Percentiles rank a stretch among this genome's conserved stretches.
phyloP scores from a whole-genome alignment of 2,113 vertebrate genomes.

The Melanerpes formicivorus region DNA sequence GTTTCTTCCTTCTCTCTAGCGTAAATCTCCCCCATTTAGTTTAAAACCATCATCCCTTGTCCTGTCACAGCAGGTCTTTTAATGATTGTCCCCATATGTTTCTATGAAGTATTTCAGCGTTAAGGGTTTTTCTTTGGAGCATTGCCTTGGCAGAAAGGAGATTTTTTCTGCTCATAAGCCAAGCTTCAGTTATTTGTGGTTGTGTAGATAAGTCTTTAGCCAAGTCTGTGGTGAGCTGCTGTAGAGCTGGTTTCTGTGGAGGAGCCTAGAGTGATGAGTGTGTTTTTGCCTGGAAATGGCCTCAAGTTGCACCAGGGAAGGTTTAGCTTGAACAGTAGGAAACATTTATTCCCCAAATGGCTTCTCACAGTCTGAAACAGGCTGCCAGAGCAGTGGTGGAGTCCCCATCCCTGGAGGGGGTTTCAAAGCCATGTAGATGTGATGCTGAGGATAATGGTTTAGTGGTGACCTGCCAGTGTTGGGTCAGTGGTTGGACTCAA shows the following conservation, averaged over 20 bases:
- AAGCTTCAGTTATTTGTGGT: neutral
- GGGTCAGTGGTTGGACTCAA: no score
- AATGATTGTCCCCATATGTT: neutral
- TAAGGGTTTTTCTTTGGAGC: neutral
- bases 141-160: neutral
- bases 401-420: neutral
- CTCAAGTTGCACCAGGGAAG: no score
- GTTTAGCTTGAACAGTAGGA: no score
- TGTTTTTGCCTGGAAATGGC: neutral
- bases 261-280: accelerated
- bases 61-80: no score
- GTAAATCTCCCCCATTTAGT: no score
- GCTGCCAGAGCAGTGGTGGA: neutral
- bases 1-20: no score
- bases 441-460: no score
- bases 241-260: neutral
- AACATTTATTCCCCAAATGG: no score
- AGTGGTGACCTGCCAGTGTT: no score
- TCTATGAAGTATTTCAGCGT: neutral
- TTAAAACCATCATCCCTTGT: no score
- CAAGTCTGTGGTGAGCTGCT: neutral
- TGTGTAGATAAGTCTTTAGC: accelerated
- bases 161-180: neutral
- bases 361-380: neutral
- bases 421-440: no score